phyloP scores from a whole-genome alignment of 2,797 vertebrate species.

The Amblyraja radiata region DNA sequence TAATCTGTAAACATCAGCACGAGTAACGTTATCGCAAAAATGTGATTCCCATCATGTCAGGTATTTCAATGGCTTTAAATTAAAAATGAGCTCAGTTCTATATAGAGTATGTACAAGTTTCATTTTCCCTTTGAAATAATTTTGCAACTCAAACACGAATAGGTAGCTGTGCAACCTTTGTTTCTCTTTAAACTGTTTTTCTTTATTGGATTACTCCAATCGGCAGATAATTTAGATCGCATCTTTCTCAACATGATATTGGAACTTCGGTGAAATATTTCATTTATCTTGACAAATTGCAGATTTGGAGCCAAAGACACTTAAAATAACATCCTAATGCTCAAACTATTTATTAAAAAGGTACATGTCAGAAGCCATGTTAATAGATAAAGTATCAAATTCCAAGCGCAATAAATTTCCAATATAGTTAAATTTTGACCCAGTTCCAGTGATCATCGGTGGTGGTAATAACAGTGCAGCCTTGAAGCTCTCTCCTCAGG shows the following conservation, averaged over 20 bases:
- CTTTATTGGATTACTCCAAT: not conserved
- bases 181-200: too few relatives aligned
- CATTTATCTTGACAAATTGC: not conserved
- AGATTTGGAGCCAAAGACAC: not conserved
- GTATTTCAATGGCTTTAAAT: not conserved
- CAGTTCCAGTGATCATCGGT: not conserved
- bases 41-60: not conserved
- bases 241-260: not conserved
- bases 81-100: not conserved
- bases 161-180: not conserved
- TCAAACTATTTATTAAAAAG: slow-evolving; percentile 11
- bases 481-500: not conserved
- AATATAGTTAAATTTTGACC: not conserved
- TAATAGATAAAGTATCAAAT: not conserved
- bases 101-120: not conserved
- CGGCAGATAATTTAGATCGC: not conserved
- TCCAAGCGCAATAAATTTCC: slow-evolving; percentile 5
- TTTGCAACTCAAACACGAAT: not conserved
- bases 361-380: not conserved
- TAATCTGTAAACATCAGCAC: not conserved
- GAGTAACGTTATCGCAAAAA: not conserved
- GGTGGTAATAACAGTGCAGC: not conserved
- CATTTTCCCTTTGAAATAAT: not conserved
- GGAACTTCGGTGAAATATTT: not conserved
- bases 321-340: not conserved